Evolutionary conservation across 2,113 vertebrate genomes (phyloP).

Genomic region (Hemichromis elongatus): DNA sequence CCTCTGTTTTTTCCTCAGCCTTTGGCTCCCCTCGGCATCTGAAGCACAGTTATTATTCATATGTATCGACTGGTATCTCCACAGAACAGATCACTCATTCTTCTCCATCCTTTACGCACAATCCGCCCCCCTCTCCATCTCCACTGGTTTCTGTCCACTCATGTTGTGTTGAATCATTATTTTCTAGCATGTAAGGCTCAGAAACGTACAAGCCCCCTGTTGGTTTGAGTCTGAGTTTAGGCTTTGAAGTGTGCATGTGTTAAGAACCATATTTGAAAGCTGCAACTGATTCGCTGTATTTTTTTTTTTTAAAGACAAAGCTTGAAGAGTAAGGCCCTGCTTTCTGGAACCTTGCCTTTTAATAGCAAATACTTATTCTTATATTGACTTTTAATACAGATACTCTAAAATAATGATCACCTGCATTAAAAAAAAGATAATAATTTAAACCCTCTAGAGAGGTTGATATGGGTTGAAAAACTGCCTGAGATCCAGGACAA

Average conservation of each 20-base stretch:
- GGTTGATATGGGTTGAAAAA: neutral
- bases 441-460: neutral
- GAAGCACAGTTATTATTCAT: constrained; percentile 27
- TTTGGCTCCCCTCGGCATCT: neutral
- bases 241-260: constrained; percentile 37
- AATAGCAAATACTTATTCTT: neutral
- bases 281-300: neutral
- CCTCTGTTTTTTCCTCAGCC: neutral
- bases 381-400: neutral
- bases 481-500: neutral
- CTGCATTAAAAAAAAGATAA: neutral
- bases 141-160: neutral
- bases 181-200: neutral
- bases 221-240: neutral
- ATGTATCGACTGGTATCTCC: constrained; percentile 10
- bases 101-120: neutral
- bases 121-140: neutral
- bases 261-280: constrained; percentile 5
- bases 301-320: neutral
- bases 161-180: neutral
- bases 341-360: neutral
- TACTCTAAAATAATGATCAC: neutral
- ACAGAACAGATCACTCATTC: neutral
- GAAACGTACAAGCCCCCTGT: neutral
- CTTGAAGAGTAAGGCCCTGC: neutral